Evolutionary conservation across 2,113 vertebrate species (phyloP).

Genomic region (Syngnathus floridae): DNA sequence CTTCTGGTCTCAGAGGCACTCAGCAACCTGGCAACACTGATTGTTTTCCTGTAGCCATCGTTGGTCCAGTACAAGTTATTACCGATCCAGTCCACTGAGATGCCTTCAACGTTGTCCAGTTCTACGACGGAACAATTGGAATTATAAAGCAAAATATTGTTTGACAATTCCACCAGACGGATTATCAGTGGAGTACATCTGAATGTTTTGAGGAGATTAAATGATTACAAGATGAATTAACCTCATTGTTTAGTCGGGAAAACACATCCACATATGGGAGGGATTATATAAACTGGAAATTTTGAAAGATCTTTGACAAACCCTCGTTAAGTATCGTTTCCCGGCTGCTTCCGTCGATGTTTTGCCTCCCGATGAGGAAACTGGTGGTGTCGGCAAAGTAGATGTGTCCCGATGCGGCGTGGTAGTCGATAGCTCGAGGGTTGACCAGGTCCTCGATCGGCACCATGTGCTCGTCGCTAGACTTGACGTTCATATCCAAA

Average conservation of each 20-base stretch:
- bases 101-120: constrained; percentile 95
- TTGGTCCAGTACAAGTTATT: constrained; percentile 98
- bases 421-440: constrained; percentile 92
- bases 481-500: constrained; percentile 91
- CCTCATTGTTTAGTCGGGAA: too few relatives aligned
- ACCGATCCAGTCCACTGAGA: constrained; percentile 97
- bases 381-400: constrained; percentile 98
- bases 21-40: constrained; percentile 89
- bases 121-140: constrained; percentile 64
- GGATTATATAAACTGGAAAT: neutral
- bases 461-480: constrained; percentile 89
- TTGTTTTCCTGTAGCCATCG: constrained; percentile 93
- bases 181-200: neutral
- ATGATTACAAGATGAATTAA: neutral
- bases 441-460: constrained; percentile 94
- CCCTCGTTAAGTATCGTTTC: constrained; percentile 97
- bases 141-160: neutral
- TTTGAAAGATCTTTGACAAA: constrained; percentile 37
- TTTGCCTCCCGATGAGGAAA: constrained; percentile 93
- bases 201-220: constrained; percentile 4
- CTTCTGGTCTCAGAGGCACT: constrained; percentile 88
- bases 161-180: neutral
- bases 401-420: constrained; percentile 86
- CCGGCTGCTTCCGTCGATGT: constrained; percentile 84
- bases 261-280: neutral